Evolutionary conservation across 2,113 vertebrate genomes (phyloP).

Genomic region (Donacobius atricapilla): DNA sequence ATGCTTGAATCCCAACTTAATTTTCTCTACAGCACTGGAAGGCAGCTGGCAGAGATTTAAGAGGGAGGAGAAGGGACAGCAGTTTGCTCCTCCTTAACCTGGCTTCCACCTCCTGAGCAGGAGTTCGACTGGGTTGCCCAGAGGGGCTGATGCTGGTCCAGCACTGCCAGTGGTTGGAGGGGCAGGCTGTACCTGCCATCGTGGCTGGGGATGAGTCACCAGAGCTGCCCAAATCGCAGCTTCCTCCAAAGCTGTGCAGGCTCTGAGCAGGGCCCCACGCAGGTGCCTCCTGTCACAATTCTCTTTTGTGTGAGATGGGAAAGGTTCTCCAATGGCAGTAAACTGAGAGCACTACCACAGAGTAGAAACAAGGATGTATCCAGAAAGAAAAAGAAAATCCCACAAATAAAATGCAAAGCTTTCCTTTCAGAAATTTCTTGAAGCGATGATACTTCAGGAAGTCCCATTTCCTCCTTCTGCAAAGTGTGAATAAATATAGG

Average conservation of each 20-base stretch:
- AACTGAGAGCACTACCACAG: neutral
- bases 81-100: neutral
- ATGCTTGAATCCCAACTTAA: neutral
- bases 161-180: neutral
- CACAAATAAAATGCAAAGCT: neutral
- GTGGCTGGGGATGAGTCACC: neutral
- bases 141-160: neutral
- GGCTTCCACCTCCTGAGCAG: neutral
- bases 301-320: neutral
- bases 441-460: neutral
- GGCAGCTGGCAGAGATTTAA: neutral
- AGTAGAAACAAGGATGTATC: neutral
- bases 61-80: neutral
- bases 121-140: accelerated
- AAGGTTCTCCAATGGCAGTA: neutral
- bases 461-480: neutral
- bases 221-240: neutral
- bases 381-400: neutral
- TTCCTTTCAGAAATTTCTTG: neutral
- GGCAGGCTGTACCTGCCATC: neutral
- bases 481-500: neutral
- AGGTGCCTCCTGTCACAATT: neutral
- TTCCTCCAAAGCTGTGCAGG: neutral
- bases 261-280: accelerated
- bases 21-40: neutral